These are phyloP conservation scores for Craterocephalus amniculus DNA, from an alignment of 2,797 vertebrate genomes.

Conservation along the genomic window DNA sequence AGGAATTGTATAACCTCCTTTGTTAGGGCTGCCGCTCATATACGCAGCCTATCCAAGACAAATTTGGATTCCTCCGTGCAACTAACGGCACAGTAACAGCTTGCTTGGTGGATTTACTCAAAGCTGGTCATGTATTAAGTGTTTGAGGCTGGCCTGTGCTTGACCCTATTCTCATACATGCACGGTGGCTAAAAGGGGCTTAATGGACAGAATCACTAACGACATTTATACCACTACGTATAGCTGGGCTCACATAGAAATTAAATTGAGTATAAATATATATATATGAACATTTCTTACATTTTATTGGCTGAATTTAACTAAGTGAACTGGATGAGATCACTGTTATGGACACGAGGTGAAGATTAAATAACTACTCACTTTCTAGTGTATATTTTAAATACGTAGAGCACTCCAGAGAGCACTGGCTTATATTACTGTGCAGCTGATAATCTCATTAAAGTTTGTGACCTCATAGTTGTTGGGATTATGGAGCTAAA, in stretches of 20 bases:
- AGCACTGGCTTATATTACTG: conserved; percentile 12
- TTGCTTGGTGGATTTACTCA: conserved; percentile 13
- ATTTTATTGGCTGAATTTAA: neutral
- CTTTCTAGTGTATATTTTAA: neutral
- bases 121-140: conserved; percentile 8
- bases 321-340: neutral
- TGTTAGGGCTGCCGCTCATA: conserved; percentile 40
- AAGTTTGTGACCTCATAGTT: conserved; percentile 43
- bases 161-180: neutral
- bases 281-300: no score
- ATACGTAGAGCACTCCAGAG: neutral
- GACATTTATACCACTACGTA: no score
- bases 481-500: conserved; percentile 28
- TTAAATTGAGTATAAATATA: no score
- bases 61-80: conserved; percentile 20
- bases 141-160: conserved; percentile 10
- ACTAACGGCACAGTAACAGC: conserved; percentile 8
- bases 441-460: conserved; percentile 40
- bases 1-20: conserved; percentile 58
- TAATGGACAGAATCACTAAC: neutral
- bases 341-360: neutral
- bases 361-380: neutral
- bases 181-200: neutral
- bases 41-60: conserved; percentile 24
- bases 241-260: no score